These are phyloP conservation scores for Kryptolebias ocellatus DNA, from an alignment of 2,797 vertebrate genomes.

Conservation along the genomic window DNA sequence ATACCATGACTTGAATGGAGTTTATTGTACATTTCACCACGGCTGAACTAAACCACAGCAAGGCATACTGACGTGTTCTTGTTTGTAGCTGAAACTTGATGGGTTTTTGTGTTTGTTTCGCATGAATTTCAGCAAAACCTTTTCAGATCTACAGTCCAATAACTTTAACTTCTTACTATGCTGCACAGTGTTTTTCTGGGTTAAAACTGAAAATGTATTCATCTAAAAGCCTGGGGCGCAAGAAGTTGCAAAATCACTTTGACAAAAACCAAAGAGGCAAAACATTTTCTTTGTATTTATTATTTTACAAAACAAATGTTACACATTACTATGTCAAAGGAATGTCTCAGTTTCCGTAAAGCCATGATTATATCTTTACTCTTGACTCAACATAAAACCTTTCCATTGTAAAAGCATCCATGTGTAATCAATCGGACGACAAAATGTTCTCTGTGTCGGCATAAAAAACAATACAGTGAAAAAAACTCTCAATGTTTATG, in stretches of 20 bases:
- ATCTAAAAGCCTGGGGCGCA: neutral
- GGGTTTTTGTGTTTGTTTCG: slow-evolving; percentile 12
- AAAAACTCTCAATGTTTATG: slow-evolving; percentile 45
- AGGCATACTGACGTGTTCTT: slow-evolving; percentile 19
- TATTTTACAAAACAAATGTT: slow-evolving; percentile 68
- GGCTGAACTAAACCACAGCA: slow-evolving; percentile 33
- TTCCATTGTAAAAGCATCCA: slow-evolving; percentile 62
- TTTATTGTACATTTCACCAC: neutral
- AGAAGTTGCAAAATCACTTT: slow-evolving; percentile 32
- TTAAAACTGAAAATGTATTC: slow-evolving; percentile 5
- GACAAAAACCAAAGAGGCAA: slow-evolving; percentile 36
- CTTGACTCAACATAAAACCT: slow-evolving; percentile 49
- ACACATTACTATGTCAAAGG: slow-evolving; percentile 64
- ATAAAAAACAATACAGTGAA: slow-evolving; percentile 47
- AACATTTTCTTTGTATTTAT: slow-evolving; percentile 65
- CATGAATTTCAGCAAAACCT: slow-evolving; percentile 26
- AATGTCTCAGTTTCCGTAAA: slow-evolving; percentile 64
- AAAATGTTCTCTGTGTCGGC: slow-evolving; percentile 41
- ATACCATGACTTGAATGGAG: slow-evolving; percentile 7
- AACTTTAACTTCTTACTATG: neutral
- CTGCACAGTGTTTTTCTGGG: neutral
- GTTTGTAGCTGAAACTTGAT: slow-evolving; percentile 26
- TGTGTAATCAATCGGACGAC: slow-evolving; percentile 53
- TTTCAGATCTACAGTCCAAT: slow-evolving; percentile 29
- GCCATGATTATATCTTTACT: slow-evolving; percentile 47